These are phyloP conservation scores for Dynastes grantii DNA, from an alignment of 2,888 invertebrate genomes.

Conservation along the genomic window DNA sequence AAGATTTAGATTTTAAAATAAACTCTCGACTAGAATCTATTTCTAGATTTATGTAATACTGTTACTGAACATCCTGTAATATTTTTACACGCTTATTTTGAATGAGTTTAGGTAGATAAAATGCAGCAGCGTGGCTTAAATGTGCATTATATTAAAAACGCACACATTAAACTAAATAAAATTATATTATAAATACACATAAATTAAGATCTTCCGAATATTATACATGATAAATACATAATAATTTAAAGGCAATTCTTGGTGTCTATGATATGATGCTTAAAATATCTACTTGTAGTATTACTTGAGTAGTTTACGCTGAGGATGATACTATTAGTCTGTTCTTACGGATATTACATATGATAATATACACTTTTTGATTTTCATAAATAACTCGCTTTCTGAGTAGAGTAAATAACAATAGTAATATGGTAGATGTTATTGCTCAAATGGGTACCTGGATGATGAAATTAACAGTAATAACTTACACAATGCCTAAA, in stretches of 20 bases:
- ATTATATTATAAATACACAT: constrained; percentile 23
- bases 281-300: constrained; percentile 11
- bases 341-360: not conserved
- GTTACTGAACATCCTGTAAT: not conserved
- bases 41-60: no score
- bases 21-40: not conserved
- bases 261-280: constrained; percentile 46
- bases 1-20: not conserved
- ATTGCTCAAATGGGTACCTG: constrained; percentile 43
- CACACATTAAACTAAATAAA: constrained; percentile 1
- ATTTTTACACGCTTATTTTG: constrained; percentile 8
- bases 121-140: constrained; percentile 28
- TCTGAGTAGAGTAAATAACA: constrained; percentile 13
- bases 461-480: constrained; percentile 24
- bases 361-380: not conserved
- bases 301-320: constrained; percentile 12
- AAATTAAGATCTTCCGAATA: constrained; percentile 60
- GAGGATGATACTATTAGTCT: not conserved
- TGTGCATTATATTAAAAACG: constrained; percentile 33
- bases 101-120: constrained; percentile 2
- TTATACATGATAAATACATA: constrained; percentile 53
- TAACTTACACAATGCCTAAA: constrained; percentile 7
- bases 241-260: constrained; percentile 50
- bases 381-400: not conserved
- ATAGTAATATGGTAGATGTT: constrained; percentile 36